Evolutionary conservation across 2,888 invertebrate genomes (phyloP), one percentile per base, ranked within the genome.

Genomic region (Leptinotarsa juncta): DNA sequence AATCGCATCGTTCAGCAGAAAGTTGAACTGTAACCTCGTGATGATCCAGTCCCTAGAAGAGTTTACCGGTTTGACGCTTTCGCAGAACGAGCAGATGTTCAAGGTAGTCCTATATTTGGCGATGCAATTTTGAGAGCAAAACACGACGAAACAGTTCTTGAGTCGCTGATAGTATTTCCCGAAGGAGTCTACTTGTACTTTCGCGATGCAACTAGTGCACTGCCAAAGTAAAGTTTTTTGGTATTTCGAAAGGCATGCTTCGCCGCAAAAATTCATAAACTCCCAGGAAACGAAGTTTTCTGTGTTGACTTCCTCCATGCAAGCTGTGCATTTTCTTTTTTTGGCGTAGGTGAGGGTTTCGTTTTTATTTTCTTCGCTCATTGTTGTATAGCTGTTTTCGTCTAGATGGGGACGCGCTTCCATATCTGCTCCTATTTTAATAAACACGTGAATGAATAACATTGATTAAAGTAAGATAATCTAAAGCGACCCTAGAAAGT

Each of bases 111-210:
- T 69, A 20, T 76, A 70, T 26, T 71, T 55, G 4, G 49, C 49
- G 15, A 57, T 14, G 48, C 69, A 69, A 20, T 4, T 20, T 67
- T 71, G 67, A 2, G 71, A 66, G 65, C 76, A 76, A 55, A 76
- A 76, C 18, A 66, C 48, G n/a, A 26, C 50, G 26, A 75, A 72
- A 32, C 42, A 66, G 42, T 70, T 72, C 26, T 67, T 60, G 50
- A 70, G 50, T 49, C 72, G 62, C 51, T 67, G 53, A 49, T 70
- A 75, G 55, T 72, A 72, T 55, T 72, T 75, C 3, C 72, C 72
- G 23, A 72, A 70, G 7, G 53, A 16, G 15, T 26, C 62, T n/a
- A 49, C 48, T 12, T 67, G 68, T 67, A 75, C 72, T 20, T 20
- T 66, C 14, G 57, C n/a, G 14, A 49, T 18, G 51, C 71, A 71